These are phyloP conservation scores for Solenopsis fugax DNA, from an alignment of 1,140 invertebrate genomes.

Conservation along the genomic window DNA sequence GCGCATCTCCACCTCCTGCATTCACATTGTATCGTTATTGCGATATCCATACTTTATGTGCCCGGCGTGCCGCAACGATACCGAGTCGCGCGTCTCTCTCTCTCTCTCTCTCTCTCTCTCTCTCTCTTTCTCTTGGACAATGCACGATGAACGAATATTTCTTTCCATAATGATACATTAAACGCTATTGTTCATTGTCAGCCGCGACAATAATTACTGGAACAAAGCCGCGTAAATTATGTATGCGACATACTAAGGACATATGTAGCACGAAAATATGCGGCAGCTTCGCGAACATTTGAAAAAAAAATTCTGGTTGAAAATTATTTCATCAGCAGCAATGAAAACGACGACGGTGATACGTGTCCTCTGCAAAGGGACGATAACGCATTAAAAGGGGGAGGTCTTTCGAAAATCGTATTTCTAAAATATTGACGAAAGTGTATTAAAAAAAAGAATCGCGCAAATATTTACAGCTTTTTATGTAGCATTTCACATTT, in stretches of 20 bases:
- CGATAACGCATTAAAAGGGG: background rate
- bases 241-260: conserved; percentile 48
- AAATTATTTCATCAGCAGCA: conserved; percentile 9
- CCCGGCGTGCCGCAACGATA: background rate
- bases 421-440: background rate
- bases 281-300: background rate
- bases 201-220: conserved; percentile 51
- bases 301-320: background rate
- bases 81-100: background rate
- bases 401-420: background rate
- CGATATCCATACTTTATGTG: conserved; percentile 58
- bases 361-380: no score
- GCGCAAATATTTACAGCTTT: background rate
- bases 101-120: background rate
- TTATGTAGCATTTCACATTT: background rate
- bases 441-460: background rate
- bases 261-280: background rate
- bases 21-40: conserved; percentile 48
- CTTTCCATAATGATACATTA: conserved; percentile 63
- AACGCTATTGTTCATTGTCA: conserved; percentile 62
- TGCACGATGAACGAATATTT: conserved; percentile 58
- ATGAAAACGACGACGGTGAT: background rate
- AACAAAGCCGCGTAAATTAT: conserved; percentile 62
- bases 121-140: background rate
- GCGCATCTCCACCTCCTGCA: background rate